Base-by-base conservation (phyloP, 2,888 invertebrate genomes). In the Doris montereyensis region DNA sequence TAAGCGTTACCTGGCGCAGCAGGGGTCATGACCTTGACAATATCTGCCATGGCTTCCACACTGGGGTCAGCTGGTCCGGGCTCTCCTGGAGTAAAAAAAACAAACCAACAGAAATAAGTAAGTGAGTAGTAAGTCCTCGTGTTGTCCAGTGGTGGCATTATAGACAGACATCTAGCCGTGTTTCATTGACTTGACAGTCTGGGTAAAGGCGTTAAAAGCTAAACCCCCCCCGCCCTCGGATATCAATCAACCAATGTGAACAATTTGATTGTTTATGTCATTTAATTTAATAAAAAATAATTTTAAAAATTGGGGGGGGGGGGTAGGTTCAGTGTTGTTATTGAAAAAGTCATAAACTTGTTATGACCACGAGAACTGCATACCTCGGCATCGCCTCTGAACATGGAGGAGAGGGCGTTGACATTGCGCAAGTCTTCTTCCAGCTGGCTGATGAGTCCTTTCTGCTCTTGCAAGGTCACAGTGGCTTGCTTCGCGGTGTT, bases 351-450 rank as follows among this genome's bases (percentile, higher is more conserved):
- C n/a, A n/a, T n/a, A n/a, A n/a, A n/a, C n/a, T n/a, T n/a, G n/a
- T n/a, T n/a, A n/a, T n/a, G n/a, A n/a, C n/a, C n/a, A n/a, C n/a
- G n/a, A n/a, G n/a, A n/a, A n/a, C 58, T 71, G 60, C 73, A 32
- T 76, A 87, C 91, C 88, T 92, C 92, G 30, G 90, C 92, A 80
- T 90, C 91, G 0, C 91, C 91, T 34, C 92, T 85, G 86, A 90
- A 92, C 87, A 91, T 87, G 65, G 90, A 87, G 1, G 92, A 91
- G 76, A 92, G 83, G 26, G 91, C 89, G 74, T 92, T 91, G 81
- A 92, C 90, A 81, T 87, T 89, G 68, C 91, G 85, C 57, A 92
- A 87, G 81, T 92, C 92, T 58, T 91, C 89, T 83, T 92, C 92
- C 80, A 92, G 87, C 83, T 91, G 91, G 1, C 81, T 84, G 76